Evolutionary conservation across 2,113 vertebrate genomes (phyloP).

Genomic region (Donacobius atricapilla): DNA sequence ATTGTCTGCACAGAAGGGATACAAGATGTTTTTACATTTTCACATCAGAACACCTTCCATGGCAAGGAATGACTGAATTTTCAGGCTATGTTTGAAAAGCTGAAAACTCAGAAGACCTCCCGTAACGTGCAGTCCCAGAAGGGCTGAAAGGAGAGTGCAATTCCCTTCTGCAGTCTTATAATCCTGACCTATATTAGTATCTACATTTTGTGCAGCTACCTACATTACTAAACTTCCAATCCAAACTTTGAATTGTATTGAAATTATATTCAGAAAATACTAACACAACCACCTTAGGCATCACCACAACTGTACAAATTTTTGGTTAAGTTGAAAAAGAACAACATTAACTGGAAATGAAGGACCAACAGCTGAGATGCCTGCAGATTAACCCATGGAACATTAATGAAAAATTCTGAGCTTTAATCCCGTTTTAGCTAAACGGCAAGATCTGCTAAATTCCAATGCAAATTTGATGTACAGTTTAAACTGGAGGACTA

Average conservation of each 20-base stretch:
- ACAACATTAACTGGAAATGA: background rate
- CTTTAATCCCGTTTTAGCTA: background rate
- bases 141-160: background rate
- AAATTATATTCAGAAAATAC: background rate
- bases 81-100: background rate
- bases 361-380: background rate
- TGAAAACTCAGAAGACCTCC: background rate
- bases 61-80: conserved; percentile 1
- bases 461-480: background rate
- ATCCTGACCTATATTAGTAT: background rate
- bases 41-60: background rate
- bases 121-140: background rate
- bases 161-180: background rate
- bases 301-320: background rate
- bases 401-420: background rate
- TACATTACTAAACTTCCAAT: background rate
- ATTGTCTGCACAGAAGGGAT: background rate
- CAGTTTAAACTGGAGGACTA: background rate
- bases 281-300: background rate
- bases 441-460: background rate
- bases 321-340: background rate
- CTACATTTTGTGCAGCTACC: background rate
- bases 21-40: background rate
- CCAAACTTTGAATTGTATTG: background rate
- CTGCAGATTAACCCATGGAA: background rate